Percentiles rank a stretch among this genome's conserved stretches.
Conservation (phyloP, 2,888 invertebrate genomes). For the Drosophila emarginata region DNA sequence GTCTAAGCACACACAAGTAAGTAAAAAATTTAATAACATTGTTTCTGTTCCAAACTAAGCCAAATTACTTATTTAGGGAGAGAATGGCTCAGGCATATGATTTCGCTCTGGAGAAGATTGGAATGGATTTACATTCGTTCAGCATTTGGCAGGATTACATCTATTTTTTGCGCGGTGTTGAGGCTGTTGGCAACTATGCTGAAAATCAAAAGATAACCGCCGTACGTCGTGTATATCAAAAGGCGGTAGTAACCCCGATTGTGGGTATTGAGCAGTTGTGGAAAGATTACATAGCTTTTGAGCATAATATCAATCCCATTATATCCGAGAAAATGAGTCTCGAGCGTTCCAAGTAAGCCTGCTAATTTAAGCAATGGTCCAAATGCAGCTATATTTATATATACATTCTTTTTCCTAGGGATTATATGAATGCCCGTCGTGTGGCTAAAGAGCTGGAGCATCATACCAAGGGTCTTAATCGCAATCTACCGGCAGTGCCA, state of each 20-base stretch:
- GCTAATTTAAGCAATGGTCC: too few relatives aligned
- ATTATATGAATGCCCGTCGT: conserved; percentile 98
- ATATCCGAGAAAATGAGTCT: conserved; percentile 98
- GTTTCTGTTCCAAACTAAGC: background rate
- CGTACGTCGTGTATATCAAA: conserved; percentile 97
- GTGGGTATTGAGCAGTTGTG: conserved; percentile 97
- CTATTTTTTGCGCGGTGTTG: conserved; percentile 96
- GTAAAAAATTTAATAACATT: conserved; percentile 72
- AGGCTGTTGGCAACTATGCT: conserved; percentile 98
- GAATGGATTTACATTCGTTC: conserved; percentile 98
- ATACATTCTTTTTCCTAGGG: conserved; percentile 83
- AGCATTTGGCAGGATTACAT: conserved; percentile 99
- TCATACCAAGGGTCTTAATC: conserved; percentile 95
- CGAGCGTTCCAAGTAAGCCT: conserved; percentile 88
- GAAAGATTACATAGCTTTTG: conserved; percentile 99
- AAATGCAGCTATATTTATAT: background rate
- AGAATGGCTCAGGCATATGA: conserved; percentile 99
- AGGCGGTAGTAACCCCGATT: conserved; percentile 98
- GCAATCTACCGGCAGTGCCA: conserved; percentile 98
- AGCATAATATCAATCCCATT: conserved; percentile 91
- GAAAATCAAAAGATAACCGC: conserved; percentile 99
- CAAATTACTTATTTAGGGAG: conserved; percentile 86
- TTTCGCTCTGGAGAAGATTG: conserved; percentile 99
- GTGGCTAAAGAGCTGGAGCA: conserved; percentile 98
- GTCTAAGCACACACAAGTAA: conserved; percentile 96